Percentiles rank a stretch among this genome's conserved stretches.
Conservation (phyloP, 92 coral and sea anemone species). For the Muricea muricata region DNA sequence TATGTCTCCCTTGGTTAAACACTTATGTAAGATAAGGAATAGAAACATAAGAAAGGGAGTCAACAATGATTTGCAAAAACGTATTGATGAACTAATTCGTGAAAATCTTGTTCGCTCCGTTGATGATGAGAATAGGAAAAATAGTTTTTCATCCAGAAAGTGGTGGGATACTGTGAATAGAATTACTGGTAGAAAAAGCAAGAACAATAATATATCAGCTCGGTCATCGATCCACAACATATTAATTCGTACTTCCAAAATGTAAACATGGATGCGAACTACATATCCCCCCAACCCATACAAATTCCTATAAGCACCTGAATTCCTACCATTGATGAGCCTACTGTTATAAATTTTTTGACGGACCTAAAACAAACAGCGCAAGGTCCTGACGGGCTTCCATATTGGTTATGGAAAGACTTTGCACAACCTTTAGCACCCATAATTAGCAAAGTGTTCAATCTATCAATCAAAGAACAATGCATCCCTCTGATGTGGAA, state of each 20-base stretch:
- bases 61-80: conserved; percentile 31
- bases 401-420: conserved; percentile 66
- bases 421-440: conserved; percentile 57
- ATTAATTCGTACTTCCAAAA: no score
- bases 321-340: conserved; percentile 41
- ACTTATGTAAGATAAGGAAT: conserved; percentile 62
- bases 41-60: conserved; percentile 21
- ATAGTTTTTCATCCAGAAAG: conserved; percentile 32
- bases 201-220: conserved; percentile 33
- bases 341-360: conserved; percentile 23
- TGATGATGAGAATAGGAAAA: conserved; percentile 40
- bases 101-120: conserved; percentile 58
- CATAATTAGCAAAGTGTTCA: conserved; percentile 50
- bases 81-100: conserved; percentile 53
- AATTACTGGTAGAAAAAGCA: conserved; percentile 60
- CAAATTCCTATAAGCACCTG: conserved; percentile 46
- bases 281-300: conserved; percentile 53
- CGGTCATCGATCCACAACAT: conserved; percentile 36
- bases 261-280: conserved; percentile 53
- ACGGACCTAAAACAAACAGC: conserved; percentile 47
- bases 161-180: conserved; percentile 73
- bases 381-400: conserved; percentile 60
- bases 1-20: no score
- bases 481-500: conserved; percentile 54
- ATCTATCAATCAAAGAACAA: conserved; percentile 33